Base-by-base conservation (phyloP, 1,140 invertebrate species). In the Cydia strobilella region DNA sequence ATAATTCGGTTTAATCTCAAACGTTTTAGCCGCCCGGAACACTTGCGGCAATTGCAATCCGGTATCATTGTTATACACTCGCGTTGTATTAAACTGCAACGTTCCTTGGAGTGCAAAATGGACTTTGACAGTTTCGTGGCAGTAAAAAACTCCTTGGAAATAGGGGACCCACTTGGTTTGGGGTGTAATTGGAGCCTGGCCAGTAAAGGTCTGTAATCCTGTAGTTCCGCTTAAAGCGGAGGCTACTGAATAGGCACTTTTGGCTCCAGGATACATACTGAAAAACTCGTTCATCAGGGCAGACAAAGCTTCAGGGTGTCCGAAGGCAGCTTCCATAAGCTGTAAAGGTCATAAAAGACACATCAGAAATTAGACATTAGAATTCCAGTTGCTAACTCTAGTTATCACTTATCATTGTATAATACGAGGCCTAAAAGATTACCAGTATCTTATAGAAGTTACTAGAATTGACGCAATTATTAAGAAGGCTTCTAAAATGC, bases 221-320 rank as follows among this genome's bases (percentile, higher is more conserved):
- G 82, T 81, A 0, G 79, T 77, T 15, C 89, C 89, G 27, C 83
- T 83, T 1, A 92, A 74, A 6, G 86, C 90, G 18, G 88, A 90
- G 0, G 88, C 78, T 0, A 91, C 79, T 0, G 89, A 91, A 42
- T 90, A 92, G 0, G 90, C 86, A 1, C 74, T 76, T 73, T 82
- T 89, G 0, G 84, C 78, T 25, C 84, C 84, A 45, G 90, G 90
- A 51, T 77, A 91, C 82, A 90, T 84, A 9, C 10, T 31, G 62
- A 92, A 92, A 75, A 91, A 92, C 74, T 90, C 83, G 48, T 90
- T 91, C 89, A 92, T 91, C n/a, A 92, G 59, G 1, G 76, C 80
- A 35, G 88, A 85, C 23, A 92, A 42, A 2, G 80, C 75, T 73
- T 91, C 89, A 20, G 86, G 20, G 73, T 84, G 86, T 9, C 88